Evolutionary conservation across 1,140 invertebrate genomes (phyloP), one percentile per base, ranked within the genome.

Genomic region (Drosophila ogumai): DNA sequence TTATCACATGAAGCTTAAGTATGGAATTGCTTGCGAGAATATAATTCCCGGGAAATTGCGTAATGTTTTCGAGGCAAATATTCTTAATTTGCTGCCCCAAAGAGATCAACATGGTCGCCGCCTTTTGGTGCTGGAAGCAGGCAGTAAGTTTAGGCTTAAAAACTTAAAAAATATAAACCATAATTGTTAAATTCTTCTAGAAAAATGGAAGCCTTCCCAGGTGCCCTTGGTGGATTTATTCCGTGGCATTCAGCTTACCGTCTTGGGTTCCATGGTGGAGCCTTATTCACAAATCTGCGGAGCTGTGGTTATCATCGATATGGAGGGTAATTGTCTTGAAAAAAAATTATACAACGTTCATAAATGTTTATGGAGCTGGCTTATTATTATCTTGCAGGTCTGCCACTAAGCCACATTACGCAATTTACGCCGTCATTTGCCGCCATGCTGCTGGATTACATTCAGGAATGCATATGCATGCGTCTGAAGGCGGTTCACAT

Each of bases 401-500:
- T 97, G 0, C 93, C 94, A 0, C 68, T 96, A 25, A 93, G 90
- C 25, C 96, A 97, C 36, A 94, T 96, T 2, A 94, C 95, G n/a
- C 94, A 96, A 17, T 94, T 96, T 69, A 96, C 95, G 3, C 96
- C 96, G 0, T 94, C 81, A 75, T 95, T 94, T 93, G 96, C 95
- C 46, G 95, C 93, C 88, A 94, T 93, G 86, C 91, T 94, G 41
- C 82, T 95, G 36, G 95, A 94, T 50, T 96, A 95, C 93, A 94
- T 96, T 65, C 96, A 95, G 92, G 96, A 95, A 71, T 92, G 82
- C 73, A 92, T 92, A 46, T 85, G 74, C 41, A 79, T 94, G 36
- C 94, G 96, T 15, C 84, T 97, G 3, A 96, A 96, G 87, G 94
- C 94, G 2, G 94, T 96, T 44, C 96, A 97, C 82, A 94, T 97